These are phyloP conservation scores for Bos javanicus DNA, from an alignment of 2,113 vertebrate species.

Conservation along the genomic window DNA sequence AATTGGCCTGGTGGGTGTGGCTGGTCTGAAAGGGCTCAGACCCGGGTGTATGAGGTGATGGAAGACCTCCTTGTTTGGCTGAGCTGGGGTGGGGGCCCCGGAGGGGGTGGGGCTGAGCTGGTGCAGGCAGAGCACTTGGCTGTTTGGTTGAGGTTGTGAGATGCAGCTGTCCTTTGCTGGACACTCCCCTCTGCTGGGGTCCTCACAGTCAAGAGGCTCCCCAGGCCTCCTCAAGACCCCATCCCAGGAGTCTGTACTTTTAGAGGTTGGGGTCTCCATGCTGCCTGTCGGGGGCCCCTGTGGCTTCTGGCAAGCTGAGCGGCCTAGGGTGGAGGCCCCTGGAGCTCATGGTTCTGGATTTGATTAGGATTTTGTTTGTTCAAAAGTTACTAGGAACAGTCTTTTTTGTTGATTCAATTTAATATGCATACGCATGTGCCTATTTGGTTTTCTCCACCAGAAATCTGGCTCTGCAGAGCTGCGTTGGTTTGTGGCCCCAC, in stretches of 20 bases:
- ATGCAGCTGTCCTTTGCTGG: background rate
- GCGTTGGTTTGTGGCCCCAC: background rate
- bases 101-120: background rate
- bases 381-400: slow-evolving; percentile 17
- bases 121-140: background rate
- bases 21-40: background rate
- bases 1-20: background rate
- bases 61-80: background rate
- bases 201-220: background rate
- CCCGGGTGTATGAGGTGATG: background rate
- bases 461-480: background rate
- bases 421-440: background rate
- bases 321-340: background rate
- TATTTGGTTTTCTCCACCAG: background rate
- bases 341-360: slow-evolving; percentile 29
- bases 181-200: background rate
- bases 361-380: slow-evolving; percentile 53
- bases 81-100: background rate
- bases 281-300: background rate
- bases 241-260: background rate
- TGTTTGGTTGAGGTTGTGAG: background rate
- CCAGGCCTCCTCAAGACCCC: background rate
- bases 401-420: slow-evolving; percentile 37
- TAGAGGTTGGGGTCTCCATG: background rate
- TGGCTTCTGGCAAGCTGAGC: background rate